Percentiles rank a stretch among this genome's conserved stretches.
Conservation (phyloP, 2,113 vertebrate species). For the Hemibates koningsi region DNA sequence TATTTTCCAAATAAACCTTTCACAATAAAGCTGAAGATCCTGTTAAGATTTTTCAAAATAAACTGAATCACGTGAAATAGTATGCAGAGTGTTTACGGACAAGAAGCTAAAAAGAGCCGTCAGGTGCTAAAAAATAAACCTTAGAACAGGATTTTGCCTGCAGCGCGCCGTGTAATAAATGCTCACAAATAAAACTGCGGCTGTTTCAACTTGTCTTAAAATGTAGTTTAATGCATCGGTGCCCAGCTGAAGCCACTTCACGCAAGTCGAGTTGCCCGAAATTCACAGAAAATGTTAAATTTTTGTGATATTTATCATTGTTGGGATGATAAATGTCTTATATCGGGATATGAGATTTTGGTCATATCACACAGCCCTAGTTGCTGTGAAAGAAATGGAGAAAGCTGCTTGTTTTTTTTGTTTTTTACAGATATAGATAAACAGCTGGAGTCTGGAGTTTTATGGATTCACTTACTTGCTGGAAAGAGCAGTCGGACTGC, state of each 20-base stretch:
- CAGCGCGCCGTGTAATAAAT: neutral
- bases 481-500: neutral
- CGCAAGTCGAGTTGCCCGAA: neutral
- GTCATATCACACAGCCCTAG: neutral
- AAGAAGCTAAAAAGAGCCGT: neutral
- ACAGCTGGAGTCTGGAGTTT: neutral
- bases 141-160: neutral
- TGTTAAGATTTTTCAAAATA: neutral
- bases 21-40: neutral
- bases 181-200: neutral
- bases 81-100: neutral
- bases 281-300: neutral
- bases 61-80: rapidly evolving
- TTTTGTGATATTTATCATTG: neutral
- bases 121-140: neutral
- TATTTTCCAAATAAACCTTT: neutral
- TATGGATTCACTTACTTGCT: neutral
- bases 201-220: neutral
- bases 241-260: neutral
- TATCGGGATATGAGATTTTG: neutral
- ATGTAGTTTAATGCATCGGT: neutral
- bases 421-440: neutral
- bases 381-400: neutral
- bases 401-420: rapidly evolving
- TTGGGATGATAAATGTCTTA: neutral